phyloP scores from a whole-genome alignment of 2,797 vertebrate genomes.

The Choloepus didactylus region DNA sequence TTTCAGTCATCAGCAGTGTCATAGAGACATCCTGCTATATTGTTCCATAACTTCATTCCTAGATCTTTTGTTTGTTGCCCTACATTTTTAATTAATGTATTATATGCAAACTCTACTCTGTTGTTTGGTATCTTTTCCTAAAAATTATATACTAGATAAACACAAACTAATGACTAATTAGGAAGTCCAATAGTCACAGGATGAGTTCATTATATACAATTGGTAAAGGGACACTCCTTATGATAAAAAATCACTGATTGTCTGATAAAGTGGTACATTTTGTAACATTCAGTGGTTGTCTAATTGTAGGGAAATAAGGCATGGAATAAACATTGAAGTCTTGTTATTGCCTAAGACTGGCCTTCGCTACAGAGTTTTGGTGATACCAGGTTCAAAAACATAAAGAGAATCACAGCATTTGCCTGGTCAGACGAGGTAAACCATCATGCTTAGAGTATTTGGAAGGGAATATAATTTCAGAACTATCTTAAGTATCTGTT shows the following conservation, averaged over 20 bases:
- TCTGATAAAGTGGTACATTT: constrained; percentile 24
- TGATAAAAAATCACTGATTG: constrained; percentile 37
- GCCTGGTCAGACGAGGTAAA: constrained; percentile 4
- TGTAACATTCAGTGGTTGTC: constrained; percentile 1
- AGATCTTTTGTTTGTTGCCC: background rate
- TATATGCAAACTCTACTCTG: constrained; percentile 40
- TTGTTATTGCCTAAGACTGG: background rate
- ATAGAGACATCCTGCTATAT: background rate
- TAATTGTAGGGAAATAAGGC: background rate
- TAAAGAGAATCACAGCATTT: background rate
- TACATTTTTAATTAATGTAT: constrained; percentile 54
- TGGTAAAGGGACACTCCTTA: constrained; percentile 1
- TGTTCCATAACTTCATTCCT: background rate
- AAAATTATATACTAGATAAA: constrained; percentile 56
- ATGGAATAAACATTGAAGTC: background rate
- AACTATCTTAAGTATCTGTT: background rate
- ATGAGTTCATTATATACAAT: background rate
- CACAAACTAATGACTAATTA: constrained; percentile 33
- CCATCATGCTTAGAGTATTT: background rate
- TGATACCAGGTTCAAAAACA: background rate
- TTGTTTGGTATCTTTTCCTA: constrained; percentile 60
- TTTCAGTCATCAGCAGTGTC: background rate
- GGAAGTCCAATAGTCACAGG: background rate
- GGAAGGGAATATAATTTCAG: background rate
- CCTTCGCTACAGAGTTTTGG: background rate